Percentiles rank a stretch among this genome's conserved stretches.
Evolutionary conservation across 92 coral and sea anemone genomes (phyloP).

Genomic region (Bergia puertoricense): DNA sequence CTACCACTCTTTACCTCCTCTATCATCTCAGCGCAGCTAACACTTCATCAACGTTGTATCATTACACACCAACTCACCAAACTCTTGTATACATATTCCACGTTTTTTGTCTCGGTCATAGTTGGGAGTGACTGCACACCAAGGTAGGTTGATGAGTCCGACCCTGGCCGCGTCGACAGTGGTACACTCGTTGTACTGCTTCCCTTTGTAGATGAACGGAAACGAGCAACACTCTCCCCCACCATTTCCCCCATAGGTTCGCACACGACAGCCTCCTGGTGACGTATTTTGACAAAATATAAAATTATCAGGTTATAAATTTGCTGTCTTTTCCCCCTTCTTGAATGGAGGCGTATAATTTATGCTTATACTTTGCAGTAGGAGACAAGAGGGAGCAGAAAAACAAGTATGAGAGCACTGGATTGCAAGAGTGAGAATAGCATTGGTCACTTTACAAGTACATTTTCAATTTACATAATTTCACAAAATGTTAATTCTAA

Average conservation of each 20-base stretch:
- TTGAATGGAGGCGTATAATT: too few species aligned
- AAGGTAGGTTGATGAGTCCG: conserved; percentile 47
- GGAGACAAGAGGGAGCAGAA: too few species aligned
- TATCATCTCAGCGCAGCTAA: background rate
- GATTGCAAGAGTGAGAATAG: too few species aligned
- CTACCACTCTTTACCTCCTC: too few species aligned
- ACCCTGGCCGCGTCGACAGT: conserved; percentile 44
- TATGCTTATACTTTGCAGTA: too few species aligned
- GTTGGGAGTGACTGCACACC: conserved; percentile 86
- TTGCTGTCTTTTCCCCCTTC: too few species aligned
- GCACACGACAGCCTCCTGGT: conserved; percentile 72
- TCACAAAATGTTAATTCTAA: too few species aligned
- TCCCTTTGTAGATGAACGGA: conserved; percentile 78
- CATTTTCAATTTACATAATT: too few species aligned
- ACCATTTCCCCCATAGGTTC: conserved; percentile 90
- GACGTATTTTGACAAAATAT: background rate
- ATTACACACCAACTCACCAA: conserved; percentile 37
- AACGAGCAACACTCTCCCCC: conserved; percentile 81
- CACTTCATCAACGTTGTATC: background rate
- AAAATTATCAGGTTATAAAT: too few species aligned
- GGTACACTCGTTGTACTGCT: conserved; percentile 60
- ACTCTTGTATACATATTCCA: conserved; percentile 71
- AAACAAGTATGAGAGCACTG: too few species aligned
- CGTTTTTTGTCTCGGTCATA: conserved; percentile 76
- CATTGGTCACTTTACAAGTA: too few species aligned